A percentile compares a stretch with the other conserved stretches of the same genome.
phyloP scores from a whole-genome alignment of 1,140 invertebrate species.

The Bombus pyrosoma region DNA sequence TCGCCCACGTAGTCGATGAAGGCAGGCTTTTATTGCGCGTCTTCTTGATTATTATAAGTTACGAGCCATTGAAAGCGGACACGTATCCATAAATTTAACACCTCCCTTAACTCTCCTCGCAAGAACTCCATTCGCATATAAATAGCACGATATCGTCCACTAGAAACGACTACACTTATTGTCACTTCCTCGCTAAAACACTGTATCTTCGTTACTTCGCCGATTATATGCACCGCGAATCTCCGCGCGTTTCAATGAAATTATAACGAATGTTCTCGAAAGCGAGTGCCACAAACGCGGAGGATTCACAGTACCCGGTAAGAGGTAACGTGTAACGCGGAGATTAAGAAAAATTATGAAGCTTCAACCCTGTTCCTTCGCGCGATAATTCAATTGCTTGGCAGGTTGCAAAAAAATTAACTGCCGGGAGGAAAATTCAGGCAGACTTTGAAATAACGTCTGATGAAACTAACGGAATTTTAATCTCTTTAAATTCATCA shows the following conservation, averaged over 20 bases:
- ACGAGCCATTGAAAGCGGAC: background rate
- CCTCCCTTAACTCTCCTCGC: background rate
- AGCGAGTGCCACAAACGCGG: background rate
- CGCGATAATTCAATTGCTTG: background rate
- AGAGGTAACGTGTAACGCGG: background rate
- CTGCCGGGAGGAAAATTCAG: background rate
- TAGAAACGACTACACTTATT: background rate
- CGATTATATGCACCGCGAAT: background rate
- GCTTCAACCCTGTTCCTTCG: no score
- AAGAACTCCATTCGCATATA: background rate
- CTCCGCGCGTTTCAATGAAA: background rate
- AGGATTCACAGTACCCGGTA: background rate
- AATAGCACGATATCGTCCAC: background rate
- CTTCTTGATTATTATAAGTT: background rate
- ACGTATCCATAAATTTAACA: background rate
- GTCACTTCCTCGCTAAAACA: background rate
- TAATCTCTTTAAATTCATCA: no score
- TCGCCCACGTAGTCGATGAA: slow-evolving; percentile 1
- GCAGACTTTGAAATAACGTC: background rate
- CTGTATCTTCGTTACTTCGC: background rate
- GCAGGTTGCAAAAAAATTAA: background rate
- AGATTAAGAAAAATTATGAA: slow-evolving; percentile 17
- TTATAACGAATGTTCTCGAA: background rate
- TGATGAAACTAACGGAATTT: no score
- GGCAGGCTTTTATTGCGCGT: background rate